Percentiles rank a stretch among this genome's conserved stretches.
phyloP scores from a whole-genome alignment of 2,888 invertebrate species.

The Ischnus inquisitorius region DNA sequence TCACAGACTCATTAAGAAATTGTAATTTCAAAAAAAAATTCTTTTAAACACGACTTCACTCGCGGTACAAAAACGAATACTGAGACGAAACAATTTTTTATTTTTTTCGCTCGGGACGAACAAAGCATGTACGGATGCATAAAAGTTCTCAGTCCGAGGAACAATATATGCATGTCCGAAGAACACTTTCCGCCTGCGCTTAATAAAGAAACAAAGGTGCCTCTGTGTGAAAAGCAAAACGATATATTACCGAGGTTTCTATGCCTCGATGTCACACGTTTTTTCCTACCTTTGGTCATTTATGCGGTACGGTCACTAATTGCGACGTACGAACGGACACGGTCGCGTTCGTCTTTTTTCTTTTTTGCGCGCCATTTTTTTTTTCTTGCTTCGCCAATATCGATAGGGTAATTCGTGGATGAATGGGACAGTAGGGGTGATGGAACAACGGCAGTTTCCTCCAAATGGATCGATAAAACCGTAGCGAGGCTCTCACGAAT shows the following conservation, averaged over 20 bases:
- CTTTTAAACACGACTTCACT: too few species aligned
- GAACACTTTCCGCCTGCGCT: background rate
- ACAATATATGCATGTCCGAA: background rate
- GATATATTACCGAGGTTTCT: background rate
- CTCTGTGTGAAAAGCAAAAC: background rate
- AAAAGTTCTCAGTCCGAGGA: too few species aligned
- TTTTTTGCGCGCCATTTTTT: background rate
- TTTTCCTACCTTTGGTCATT: background rate
- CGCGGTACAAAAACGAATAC: too few species aligned
- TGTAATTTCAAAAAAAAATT: too few species aligned
- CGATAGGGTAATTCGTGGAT: constrained; percentile 3
- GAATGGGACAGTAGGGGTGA: background rate
- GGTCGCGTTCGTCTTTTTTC: background rate
- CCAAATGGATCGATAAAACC: background rate
- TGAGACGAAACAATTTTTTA: too few species aligned
- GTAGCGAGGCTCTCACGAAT: background rate
- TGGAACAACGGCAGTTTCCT: background rate
- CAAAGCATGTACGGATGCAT: too few species aligned
- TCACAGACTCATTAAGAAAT: too few species aligned
- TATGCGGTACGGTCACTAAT: background rate
- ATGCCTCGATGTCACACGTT: background rate
- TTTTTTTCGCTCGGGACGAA: too few species aligned
- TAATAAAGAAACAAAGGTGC: background rate
- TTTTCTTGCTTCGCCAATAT: background rate
- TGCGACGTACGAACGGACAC: background rate